Base-by-base conservation (phyloP, 2,113 vertebrate species). In the Xyliphius kryptos region DNA sequence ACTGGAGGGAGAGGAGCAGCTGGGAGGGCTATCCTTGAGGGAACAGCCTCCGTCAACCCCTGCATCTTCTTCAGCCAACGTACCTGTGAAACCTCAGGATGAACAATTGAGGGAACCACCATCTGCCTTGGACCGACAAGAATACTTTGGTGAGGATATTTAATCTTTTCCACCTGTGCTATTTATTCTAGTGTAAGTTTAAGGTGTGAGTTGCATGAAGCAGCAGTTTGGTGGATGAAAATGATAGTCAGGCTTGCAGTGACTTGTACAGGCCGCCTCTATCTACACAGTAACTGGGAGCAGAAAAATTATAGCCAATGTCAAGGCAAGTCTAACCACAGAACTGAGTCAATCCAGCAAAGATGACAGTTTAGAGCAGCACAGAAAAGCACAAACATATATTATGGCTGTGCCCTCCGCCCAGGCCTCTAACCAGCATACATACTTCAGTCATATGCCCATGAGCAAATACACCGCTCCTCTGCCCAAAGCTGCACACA, bases 111-210 rank as follows among this genome's bases (percentile, higher is more conserved):
- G 83, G 54, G 83, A 83, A 17, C 47, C 70, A 0, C 48, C 48
- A 4, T 43, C 69, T 1, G 52, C 59, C 1, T 83, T 89, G 71
- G 83, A 81, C 74, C 80, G 89, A 2, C 88, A 88, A 77, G 90
- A 92, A 72, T 92, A 85, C 80, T 92, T 91, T 76, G 90, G 90
- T 92, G 80, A 91, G 87, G 83, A 72, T 8, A n/a, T n/a, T n/a
- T n/a, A n/a, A n/a, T n/a, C n/a, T n/a, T n/a, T n/a, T n/a, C n/a
- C n/a, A n/a, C n/a, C n/a, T n/a, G n/a, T n/a, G n/a, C n/a, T n/a
- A n/a, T n/a, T n/a, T n/a, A n/a, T n/a, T n/a, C n/a, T n/a, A n/a
- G n/a, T 52, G 54, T 62, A 32, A n/a, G n/a, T n/a, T n/a, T n/a
- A n/a, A n/a, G n/a, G n/a, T n/a, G n/a, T n/a, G n/a, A n/a, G n/a